These are phyloP conservation scores for Caenorhabditis sp. DNA, from an alignment of 2,888 invertebrate species.

Conservation along the genomic window DNA sequence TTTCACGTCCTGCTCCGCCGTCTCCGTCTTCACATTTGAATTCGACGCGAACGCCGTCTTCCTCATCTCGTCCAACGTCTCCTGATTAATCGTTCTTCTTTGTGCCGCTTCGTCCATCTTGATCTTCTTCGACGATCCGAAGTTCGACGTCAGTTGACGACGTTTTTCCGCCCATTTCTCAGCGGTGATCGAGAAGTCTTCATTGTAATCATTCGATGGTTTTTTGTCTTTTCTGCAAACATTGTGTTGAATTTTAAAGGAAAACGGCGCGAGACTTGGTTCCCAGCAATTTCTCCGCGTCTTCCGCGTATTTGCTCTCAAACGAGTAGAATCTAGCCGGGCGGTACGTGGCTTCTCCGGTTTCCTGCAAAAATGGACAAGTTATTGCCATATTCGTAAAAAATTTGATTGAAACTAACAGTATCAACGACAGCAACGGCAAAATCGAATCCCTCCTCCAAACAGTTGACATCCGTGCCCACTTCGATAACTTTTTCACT, in stretches of 20 bases:
- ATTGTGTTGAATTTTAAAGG: no score
- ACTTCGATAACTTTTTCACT: conserved; percentile 57
- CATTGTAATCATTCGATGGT: conserved; percentile 8
- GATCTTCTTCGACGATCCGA: conserved; percentile 65
- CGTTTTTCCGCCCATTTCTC: conserved; percentile 61
- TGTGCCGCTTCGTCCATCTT: conserved; percentile 63
- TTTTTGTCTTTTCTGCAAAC: neutral
- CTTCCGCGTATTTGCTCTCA: conserved; percentile 45
- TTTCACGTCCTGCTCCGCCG: conserved; percentile 52
- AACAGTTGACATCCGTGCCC: conserved; percentile 58
- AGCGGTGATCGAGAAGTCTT: conserved; percentile 26
- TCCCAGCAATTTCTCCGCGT: conserved; percentile 27
- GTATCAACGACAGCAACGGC: conserved; percentile 61
- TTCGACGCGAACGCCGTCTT: conserved; percentile 66
- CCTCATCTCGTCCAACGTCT: conserved; percentile 64
- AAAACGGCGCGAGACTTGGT: no score
- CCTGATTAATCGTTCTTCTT: conserved; percentile 62
- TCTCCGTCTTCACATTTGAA: conserved; percentile 37
- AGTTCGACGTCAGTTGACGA: conserved; percentile 53
- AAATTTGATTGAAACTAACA: neutral
- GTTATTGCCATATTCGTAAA: neutral
- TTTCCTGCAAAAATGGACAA: conserved; percentile 16
- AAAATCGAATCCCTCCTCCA: conserved; percentile 65
- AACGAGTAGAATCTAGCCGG: conserved; percentile 49
- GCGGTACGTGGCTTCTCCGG: conserved; percentile 30